A percentile compares a stretch with the other conserved stretches of the same genome.
Evolutionary conservation across 2,797 vertebrate species (phyloP).

Genomic region (Bucorvus abyssinicus): DNA sequence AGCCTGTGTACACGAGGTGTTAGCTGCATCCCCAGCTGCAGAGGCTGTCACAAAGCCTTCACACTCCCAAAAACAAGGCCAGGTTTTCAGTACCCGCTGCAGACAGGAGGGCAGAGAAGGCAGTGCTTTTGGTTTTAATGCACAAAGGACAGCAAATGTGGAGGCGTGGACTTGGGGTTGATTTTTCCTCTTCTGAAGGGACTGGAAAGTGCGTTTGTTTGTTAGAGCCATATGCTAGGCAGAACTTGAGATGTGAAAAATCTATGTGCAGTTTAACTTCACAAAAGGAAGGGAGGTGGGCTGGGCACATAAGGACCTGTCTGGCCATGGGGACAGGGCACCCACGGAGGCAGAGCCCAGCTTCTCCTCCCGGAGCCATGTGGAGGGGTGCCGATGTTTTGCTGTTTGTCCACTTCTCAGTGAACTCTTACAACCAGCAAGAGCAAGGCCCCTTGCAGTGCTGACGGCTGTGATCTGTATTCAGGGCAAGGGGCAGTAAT

Average conservation of each 20-base stretch:
- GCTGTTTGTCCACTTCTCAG: accelerated
- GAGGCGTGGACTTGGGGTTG: background rate
- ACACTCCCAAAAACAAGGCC: background rate
- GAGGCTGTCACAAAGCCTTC: background rate
- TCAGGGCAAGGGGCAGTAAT: background rate
- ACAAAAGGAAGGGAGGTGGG: background rate
- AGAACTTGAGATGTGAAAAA: accelerated
- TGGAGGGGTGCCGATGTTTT: accelerated
- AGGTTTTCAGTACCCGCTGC: background rate
- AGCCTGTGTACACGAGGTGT: background rate
- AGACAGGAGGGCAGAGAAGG: background rate
- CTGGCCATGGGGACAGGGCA: accelerated
- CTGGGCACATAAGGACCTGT: accelerated
- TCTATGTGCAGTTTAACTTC: background rate
- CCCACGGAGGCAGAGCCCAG: background rate
- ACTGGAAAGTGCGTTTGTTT: background rate
- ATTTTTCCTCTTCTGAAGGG: background rate
- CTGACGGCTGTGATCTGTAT: background rate
- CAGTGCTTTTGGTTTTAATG: background rate
- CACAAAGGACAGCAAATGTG: background rate
- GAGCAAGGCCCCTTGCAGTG: background rate
- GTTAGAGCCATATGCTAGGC: background rate
- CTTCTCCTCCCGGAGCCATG: background rate
- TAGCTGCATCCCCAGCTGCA: background rate
- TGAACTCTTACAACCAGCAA: accelerated